These are phyloP conservation scores for Meandrusa payeni DNA, from an alignment of 2,888 invertebrate genomes.

Conservation along the genomic window DNA sequence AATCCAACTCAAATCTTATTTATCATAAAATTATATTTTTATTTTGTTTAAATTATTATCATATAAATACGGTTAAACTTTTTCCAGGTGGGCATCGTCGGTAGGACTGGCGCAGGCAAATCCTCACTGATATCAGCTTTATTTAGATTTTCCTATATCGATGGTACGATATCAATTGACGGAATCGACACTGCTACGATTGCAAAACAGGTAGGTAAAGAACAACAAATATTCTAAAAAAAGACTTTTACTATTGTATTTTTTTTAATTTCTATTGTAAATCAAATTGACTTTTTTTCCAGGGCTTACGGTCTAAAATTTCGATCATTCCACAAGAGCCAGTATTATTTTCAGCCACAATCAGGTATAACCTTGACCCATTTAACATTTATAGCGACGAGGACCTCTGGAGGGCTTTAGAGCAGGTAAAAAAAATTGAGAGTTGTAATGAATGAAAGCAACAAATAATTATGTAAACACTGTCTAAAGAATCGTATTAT, in stretches of 20 bases:
- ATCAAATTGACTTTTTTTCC: slow-evolving; percentile 60
- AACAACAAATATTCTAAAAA: too few species aligned
- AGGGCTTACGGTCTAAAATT: slow-evolving; percentile 81
- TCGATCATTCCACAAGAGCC: slow-evolving; percentile 90
- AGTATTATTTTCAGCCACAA: slow-evolving; percentile 77
- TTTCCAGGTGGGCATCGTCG: slow-evolving; percentile 84
- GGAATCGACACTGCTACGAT: slow-evolving; percentile 79
- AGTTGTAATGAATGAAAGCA: too few species aligned
- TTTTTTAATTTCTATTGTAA: too few species aligned
- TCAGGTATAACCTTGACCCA: slow-evolving; percentile 88
- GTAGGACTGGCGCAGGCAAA: slow-evolving; percentile 89
- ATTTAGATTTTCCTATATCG: slow-evolving; percentile 84
- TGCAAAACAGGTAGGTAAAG: slow-evolving; percentile 79
- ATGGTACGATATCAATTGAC: slow-evolving; percentile 84
- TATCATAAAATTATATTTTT: too few species aligned
- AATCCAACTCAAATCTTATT: too few species aligned
- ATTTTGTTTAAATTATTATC: too few species aligned
- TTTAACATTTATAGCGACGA: slow-evolving; percentile 85
- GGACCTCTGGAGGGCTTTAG: slow-evolving; percentile 86
- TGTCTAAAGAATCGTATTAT: slow-evolving; percentile 14
- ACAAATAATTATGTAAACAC: too few species aligned
- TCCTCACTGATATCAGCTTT: slow-evolving; percentile 85
- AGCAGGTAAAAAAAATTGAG: slow-evolving; percentile 76
- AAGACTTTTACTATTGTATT: too few species aligned
- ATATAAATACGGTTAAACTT: too few species aligned